These are phyloP conservation scores for Chaetodon trifasciatus DNA, from an alignment of 2,797 vertebrate species.

Conservation along the genomic window DNA sequence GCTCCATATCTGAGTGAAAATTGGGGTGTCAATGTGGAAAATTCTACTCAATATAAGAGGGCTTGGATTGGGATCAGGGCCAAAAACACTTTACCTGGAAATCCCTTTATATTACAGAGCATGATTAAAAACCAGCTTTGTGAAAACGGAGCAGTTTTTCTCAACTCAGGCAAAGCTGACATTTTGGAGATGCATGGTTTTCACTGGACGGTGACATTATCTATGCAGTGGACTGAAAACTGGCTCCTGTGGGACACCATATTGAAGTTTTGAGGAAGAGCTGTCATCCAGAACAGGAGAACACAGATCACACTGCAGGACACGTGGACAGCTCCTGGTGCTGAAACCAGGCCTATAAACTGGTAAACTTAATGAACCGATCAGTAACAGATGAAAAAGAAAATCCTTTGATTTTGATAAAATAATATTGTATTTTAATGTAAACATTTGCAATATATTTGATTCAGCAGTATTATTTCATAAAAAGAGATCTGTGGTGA, in stretches of 20 bases:
- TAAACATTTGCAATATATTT: neutral
- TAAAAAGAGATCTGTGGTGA: neutral
- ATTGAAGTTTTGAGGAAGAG: neutral
- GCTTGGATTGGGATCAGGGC: fast-evolving
- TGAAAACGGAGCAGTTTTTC: neutral
- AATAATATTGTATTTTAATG: neutral
- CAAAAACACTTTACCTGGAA: neutral
- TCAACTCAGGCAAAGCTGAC: neutral
- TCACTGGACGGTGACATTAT: neutral
- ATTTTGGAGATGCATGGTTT: neutral
- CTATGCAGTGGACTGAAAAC: neutral
- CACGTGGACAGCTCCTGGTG: conserved; percentile 37
- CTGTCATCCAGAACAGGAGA: neutral
- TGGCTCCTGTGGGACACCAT: neutral
- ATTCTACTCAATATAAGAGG: neutral
- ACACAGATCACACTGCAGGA: neutral
- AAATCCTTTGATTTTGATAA: neutral
- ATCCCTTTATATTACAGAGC: neutral
- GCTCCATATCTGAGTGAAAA: neutral
- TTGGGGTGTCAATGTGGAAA: neutral
- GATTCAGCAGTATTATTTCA: neutral
- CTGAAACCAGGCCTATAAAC: conserved; percentile 30
- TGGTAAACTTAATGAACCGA: neutral
- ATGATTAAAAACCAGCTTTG: neutral
- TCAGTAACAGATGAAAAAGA: neutral